Conservation (phyloP, 2,113 vertebrate genomes). For the Muntiacus reevesi region DNA sequence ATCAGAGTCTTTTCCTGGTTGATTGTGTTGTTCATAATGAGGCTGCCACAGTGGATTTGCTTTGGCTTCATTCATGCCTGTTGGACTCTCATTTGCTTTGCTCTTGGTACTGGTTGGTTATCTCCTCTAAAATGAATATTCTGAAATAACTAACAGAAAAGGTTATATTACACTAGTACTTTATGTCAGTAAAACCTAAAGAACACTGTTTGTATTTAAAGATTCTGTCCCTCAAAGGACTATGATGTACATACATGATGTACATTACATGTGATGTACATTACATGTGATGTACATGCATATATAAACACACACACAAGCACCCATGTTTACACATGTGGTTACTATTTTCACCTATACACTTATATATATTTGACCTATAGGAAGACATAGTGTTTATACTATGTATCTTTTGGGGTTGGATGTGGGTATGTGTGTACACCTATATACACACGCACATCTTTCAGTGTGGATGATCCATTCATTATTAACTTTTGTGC, state of each 20-base stretch:
- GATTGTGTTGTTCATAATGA: neutral
- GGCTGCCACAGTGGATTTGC: neutral
- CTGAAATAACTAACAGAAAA: neutral
- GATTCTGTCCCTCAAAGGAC: neutral
- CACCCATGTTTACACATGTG: neutral
- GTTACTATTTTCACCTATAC: neutral
- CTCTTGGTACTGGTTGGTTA: neutral
- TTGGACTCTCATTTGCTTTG: neutral
- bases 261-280: neutral
- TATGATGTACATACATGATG: neutral
- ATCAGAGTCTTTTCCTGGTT: neutral
- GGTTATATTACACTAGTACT: neutral
- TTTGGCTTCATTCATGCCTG: neutral
- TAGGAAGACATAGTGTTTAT: neutral
- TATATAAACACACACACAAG: neutral
- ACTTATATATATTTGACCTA: neutral
- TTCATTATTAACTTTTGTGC: neutral
- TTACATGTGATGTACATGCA: neutral
- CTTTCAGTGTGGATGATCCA: neutral
- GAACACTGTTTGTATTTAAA: neutral
- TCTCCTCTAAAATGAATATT: neutral
- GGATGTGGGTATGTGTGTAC: neutral
- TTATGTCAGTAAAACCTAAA: neutral
- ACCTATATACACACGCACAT: neutral
- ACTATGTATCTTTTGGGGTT: neutral